Evolutionary conservation across 2,113 vertebrate species (phyloP), one percentile per base, ranked within the genome.

Genomic region (Scortum barcoo): DNA sequence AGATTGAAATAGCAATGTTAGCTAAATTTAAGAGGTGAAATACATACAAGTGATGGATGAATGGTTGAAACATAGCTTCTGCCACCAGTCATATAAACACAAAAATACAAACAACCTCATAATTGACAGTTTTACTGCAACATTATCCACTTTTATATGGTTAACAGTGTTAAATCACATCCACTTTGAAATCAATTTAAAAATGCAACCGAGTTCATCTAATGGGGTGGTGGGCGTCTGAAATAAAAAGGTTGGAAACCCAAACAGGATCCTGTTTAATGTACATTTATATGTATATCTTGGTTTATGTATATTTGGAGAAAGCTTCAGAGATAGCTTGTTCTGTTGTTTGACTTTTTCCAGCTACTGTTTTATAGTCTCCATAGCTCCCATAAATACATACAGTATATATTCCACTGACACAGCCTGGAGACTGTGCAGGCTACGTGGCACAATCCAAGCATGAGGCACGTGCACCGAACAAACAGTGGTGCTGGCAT

Each of bases 371-470:
- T 67, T 62, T 51, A 7, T 30, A 14, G 5, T 76, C 85, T 80
- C 54, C 30, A 60, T 26, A 0, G 56, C 56, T 62, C 42, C 66
- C 36, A 58, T 36, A 24, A 51, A 9, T 24, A 24, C 57, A 13
- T 13, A 13, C 5, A 33, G n/a, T 12, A 22, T 12, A 48, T 67
- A 28, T 56, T 76, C 30, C 66, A 42, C 56, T 66, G 75, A 73
- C 44, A 53, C 36, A 69, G 77, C 40, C 80, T 79, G n/a, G 46
- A 75, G 76, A 66, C 85, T 91, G 36, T 28, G 63, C n/a, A 19
- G 48, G 80, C 87, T 68, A 92, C 91, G 86, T 93, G 87, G 93
- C 89, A 89, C 33, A 70, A 40, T 68, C 60, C 44, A 67, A 36
- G 71, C 71, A 2, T 60, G 16, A 72, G 61, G 65, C 70, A 46